Evolutionary conservation across 2,113 vertebrate genomes (phyloP).

Genomic region (Rhabdornis inornatus): DNA sequence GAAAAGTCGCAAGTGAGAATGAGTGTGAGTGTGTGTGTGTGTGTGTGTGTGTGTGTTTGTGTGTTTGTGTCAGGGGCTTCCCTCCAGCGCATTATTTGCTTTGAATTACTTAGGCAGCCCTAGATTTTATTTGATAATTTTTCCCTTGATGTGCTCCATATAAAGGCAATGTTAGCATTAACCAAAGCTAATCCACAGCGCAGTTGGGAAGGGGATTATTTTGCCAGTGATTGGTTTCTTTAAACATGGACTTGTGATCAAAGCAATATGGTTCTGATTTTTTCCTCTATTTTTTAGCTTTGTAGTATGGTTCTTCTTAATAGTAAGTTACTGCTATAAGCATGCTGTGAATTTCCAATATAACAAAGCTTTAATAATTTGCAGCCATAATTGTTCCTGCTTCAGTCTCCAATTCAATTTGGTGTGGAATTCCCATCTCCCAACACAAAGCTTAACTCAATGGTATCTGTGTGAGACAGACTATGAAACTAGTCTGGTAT

Average conservation of each 20-base stretch:
- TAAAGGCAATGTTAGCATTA: constrained; percentile 33
- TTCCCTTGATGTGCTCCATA: constrained; percentile 17
- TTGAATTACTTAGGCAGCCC: constrained; percentile 5
- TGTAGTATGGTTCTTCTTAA: neutral
- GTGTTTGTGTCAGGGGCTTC: neutral
- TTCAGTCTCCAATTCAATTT: constrained; percentile 56
- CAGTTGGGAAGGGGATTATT: constrained; percentile 50
- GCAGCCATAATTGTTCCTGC: constrained; percentile 47
- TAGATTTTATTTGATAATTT: constrained; percentile 41
- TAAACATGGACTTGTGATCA: constrained; percentile 31
- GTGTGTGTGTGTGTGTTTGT: neutral
- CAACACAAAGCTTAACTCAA: constrained; percentile 36
- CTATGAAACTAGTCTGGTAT: constrained; percentile 25
- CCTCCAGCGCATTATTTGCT: neutral
- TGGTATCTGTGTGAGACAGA: constrained; percentile 43
- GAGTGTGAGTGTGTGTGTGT: neutral
- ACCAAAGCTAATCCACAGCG: constrained; percentile 4
- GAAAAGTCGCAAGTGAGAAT: neutral
- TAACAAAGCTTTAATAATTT: constrained; percentile 50
- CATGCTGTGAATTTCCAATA: constrained; percentile 43
- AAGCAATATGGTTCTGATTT: constrained; percentile 39
- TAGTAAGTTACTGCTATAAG: neutral
- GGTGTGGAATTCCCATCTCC: constrained; percentile 45
- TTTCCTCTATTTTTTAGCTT: constrained; percentile 28
- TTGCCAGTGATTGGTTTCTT: constrained; percentile 45